Evolutionary conservation across 2,888 invertebrate genomes (phyloP).

Genomic region (Parnassius apollo): DNA sequence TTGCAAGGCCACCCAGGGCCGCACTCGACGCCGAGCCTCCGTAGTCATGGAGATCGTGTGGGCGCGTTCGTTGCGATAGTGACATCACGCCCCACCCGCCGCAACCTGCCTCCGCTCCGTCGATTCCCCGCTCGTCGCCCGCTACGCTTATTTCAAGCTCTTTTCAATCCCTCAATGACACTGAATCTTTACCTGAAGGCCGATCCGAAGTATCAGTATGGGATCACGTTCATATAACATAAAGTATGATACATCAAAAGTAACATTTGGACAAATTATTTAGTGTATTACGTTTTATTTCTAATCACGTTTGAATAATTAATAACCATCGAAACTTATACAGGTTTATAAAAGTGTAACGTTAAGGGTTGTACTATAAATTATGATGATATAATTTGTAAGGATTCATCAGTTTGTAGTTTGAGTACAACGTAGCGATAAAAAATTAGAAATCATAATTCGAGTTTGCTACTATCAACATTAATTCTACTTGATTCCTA

Average conservation of each 20-base stretch:
- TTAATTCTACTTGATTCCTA: not conserved
- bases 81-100: conserved; percentile 50
- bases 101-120: conserved; percentile 34
- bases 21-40: conserved; percentile 56
- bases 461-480: conserved; percentile 1
- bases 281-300: not conserved
- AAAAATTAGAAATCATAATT: conserved; percentile 3
- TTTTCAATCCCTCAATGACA: conserved; percentile 74
- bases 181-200: conserved; percentile 72
- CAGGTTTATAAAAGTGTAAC: conserved; percentile 2
- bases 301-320: not conserved
- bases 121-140: conserved; percentile 32
- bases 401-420: conserved; percentile 8
- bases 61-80: conserved; percentile 72
- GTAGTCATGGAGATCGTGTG: conserved; percentile 72
- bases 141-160: conserved; percentile 63
- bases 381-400: not conserved
- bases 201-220: conserved; percentile 40
- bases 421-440: conserved; percentile 3
- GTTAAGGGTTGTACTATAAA: conserved; percentile 1
- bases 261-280: conserved; percentile 8
- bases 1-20: conserved; percentile 81
- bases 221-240: conserved; percentile 29
- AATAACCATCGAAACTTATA: not conserved
- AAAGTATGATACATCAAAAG: conserved; percentile 10